Evolutionary conservation across 2,797 vertebrate genomes (phyloP), one percentile per base, ranked within the genome.

Genomic region (Prunella strophiata): DNA sequence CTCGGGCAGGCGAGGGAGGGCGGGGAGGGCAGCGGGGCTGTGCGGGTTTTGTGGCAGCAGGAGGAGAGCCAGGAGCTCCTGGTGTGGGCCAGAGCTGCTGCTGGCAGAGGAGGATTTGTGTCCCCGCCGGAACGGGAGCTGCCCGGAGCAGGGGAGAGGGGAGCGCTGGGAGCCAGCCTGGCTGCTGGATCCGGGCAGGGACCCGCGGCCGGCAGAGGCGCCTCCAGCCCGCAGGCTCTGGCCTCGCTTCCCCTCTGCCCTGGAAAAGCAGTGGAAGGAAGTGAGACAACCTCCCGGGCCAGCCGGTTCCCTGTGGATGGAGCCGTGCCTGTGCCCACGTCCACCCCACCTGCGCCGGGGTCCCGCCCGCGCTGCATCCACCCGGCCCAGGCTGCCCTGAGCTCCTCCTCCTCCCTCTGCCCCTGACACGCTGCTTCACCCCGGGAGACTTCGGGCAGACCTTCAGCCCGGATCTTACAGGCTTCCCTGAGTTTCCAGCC

Each of bases 191-290:
- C 58, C 8, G 3, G 65, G 19, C 77, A 79, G 63, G 54, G 63
- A 38, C 29, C 45, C 21, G 57, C 11, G 11, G 1, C n/a, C n/a
- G n/a, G n/a, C n/a, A n/a, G n/a, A n/a, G 50, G 34, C 29, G 42
- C 55, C 92, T 94, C 77, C 88, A 95, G 71, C 70, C 93, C 7
- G 0, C 85, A 89, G 67, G 36, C 82, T 5, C 57, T 2, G 74
- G 65, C 66, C 47, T 61, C 3, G 1, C 84, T 93, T 92, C 84
- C 95, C 71, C 71, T 85, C 63, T 93, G 91, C 93, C 85, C 89
- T 92, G 87, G 82, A 92, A 92, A 76, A 0, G 5, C 30, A 59
- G 71, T 76, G 95, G 95, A 94, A 95, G 94, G 93, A 94, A 96
- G 87, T 89, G 81, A 93, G 32, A 79, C 23, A 77, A 13, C 10